Evolutionary conservation across 2,888 invertebrate species (phyloP), one percentile per base, ranked within the genome.

Genomic region (Hydrotaea diabolus): DNA sequence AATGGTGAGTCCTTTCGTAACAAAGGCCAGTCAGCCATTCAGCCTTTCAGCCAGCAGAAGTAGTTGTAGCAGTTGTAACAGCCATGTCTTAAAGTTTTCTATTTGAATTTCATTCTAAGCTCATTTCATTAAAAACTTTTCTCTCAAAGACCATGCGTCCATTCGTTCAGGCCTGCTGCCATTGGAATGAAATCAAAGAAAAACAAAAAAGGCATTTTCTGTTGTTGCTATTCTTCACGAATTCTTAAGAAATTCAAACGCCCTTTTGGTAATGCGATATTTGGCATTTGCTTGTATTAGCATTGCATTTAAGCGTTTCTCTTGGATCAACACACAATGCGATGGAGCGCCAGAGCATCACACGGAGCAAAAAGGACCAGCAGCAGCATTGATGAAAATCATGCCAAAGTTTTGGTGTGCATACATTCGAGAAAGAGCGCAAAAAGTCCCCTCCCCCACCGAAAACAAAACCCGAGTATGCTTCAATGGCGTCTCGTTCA

Each of bases 121-220:
- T 85, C 75, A 77, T 85, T 79, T 85, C 84, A 81, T 85, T 85
- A 82, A 84, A 31, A 31, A 31, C 31, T 31, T 31, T 31, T 31
- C n/a, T 31, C 31, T 31, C 31, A 77, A 77, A 80, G 26, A 21
- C 77, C 74, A 64, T 13, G 8, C 19, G 39, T 23, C 59, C 59
- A 59, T 39, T 11, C 39, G 31, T 31, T 7, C 39, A 39, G 9
- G 7, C 4, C 8, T 11, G 39, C 15, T 23, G 59, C 59, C 23
- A 23, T 59, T 59, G 59, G n/a, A 59, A 59, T 59, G 23, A 23
- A 23, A 59, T 59, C 59, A 23, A 21, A 55, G 23, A 71, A 19
- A 13, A 2, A 31, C 69, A 57, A 8, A 57, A 19, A 69, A 78
- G 49, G 57, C 13, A 13, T 8, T 39, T n/a, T n/a, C n/a, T 8